A percentile compares a stretch with the other conserved stretches of the same genome.
These are phyloP conservation scores for Pelodiscus sinensis DNA, from an alignment of 2,113 vertebrate genomes.

Conservation along the genomic window DNA sequence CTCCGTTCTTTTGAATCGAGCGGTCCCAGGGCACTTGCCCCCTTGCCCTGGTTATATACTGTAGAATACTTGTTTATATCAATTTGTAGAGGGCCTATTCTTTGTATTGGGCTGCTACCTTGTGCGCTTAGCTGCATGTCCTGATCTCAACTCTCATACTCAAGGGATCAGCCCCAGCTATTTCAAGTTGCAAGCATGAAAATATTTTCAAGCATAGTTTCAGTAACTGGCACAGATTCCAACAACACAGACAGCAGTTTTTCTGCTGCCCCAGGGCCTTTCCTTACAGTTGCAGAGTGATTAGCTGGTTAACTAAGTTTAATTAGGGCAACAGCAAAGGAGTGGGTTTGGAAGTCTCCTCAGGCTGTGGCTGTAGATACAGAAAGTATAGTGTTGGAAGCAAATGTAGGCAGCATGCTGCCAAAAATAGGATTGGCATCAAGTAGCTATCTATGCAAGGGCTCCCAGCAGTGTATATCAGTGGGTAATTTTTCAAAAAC, in stretches of 20 bases:
- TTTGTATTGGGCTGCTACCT: not conserved
- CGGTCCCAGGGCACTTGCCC: too few species aligned
- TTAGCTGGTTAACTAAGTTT: not conserved
- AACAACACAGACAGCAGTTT: not conserved
- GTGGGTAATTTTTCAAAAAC: not conserved
- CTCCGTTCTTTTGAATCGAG: too few species aligned
- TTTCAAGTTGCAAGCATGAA: not conserved
- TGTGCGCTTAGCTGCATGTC: not conserved
- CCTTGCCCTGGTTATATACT: too few species aligned
- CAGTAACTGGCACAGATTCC: not conserved
- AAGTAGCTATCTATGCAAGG: not conserved
- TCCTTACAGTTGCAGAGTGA: not conserved
- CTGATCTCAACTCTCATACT: not conserved
- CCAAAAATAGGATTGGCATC: not conserved
- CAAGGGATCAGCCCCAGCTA: constrained; percentile 3
- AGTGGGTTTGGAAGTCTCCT: not conserved
- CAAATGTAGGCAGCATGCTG: not conserved
- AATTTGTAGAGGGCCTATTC: not conserved
- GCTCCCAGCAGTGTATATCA: not conserved
- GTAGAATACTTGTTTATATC: not conserved
- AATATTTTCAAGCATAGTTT: not conserved
- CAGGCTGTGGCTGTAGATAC: not conserved
- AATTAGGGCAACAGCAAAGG: not conserved
- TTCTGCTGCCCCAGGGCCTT: not conserved
- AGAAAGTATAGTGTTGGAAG: not conserved